phyloP scores from a whole-genome alignment of 92 coral and sea anemone species.

The Parazoanthus atlanticus region DNA sequence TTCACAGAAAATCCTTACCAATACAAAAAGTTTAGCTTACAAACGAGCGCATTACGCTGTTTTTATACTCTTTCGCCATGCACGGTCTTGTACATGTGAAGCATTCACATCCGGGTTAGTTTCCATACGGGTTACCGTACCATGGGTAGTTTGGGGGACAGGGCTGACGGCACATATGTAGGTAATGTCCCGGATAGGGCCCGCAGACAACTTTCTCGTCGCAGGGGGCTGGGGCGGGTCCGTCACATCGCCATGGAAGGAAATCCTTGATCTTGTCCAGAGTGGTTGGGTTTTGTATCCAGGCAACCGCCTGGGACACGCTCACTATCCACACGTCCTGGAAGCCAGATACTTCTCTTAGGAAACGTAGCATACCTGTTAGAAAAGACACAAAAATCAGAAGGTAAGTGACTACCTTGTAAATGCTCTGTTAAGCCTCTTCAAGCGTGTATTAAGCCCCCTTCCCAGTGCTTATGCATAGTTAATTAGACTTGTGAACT shows the following conservation, averaged over 20 bases:
- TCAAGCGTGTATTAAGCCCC: too few species aligned
- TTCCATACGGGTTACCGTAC: conserved; percentile 60
- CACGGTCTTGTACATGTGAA: too few species aligned
- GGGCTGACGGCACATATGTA: conserved; percentile 73
- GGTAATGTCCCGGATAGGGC: conserved; percentile 64
- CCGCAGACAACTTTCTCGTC: conserved; percentile 63
- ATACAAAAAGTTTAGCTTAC: too few species aligned
- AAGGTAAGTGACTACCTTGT: too few species aligned
- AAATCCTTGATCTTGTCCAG: conserved; percentile 79
- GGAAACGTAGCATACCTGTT: conserved; percentile 70
- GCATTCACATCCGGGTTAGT: background rate
- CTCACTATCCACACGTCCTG: conserved; percentile 88
- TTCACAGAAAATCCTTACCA: too few species aligned
- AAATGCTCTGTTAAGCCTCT: too few species aligned
- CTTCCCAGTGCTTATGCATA: too few species aligned
- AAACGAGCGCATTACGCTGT: too few species aligned
- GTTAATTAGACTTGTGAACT: too few species aligned
- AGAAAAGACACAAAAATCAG: too few species aligned
- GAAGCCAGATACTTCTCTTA: conserved; percentile 54
- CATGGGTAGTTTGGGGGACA: conserved; percentile 60
- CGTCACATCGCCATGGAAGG: conserved; percentile 87
- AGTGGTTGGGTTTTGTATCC: conserved; percentile 87
- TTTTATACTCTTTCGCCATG: too few species aligned
- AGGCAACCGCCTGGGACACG: conserved; percentile 80
- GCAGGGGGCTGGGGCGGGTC: conserved; percentile 87